Percentiles rank a stretch among this genome's conserved stretches.
Conservation (phyloP, 2,888 invertebrate species). For the Trichacis sp. region DNA sequence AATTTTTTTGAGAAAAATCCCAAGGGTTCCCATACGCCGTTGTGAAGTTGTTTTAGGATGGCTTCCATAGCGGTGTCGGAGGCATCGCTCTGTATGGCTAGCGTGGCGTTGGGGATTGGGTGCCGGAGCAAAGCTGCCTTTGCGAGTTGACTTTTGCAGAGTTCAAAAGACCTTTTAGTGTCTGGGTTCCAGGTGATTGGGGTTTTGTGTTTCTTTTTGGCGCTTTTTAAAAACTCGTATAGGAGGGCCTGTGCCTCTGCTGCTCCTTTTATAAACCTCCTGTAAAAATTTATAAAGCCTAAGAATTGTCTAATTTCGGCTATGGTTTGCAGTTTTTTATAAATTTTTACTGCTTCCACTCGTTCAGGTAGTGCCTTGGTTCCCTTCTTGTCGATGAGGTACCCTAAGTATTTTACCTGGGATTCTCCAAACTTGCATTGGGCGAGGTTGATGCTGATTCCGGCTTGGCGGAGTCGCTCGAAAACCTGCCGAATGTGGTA, state of each 20-base stretch:
- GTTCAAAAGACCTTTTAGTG: slow-evolving; percentile 22
- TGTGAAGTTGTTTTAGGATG: slow-evolving; percentile 43
- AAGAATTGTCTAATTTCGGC: slow-evolving; percentile 21
- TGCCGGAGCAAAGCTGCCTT: slow-evolving; percentile 24
- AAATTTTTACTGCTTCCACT: slow-evolving; percentile 26
- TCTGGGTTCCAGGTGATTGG: slow-evolving; percentile 30
- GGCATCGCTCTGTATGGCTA: slow-evolving; percentile 34
- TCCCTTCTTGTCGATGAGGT: slow-evolving; percentile 17
- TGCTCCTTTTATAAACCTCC: slow-evolving; percentile 11
- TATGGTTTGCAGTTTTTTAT: slow-evolving; percentile 14
- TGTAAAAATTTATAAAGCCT: slow-evolving; percentile 19
- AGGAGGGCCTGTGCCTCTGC: slow-evolving; percentile 23
- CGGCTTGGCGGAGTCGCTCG: slow-evolving; percentile 28
- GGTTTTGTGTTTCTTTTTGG: slow-evolving; percentile 30
- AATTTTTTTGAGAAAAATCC: slow-evolving; percentile 52
- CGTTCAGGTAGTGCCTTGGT: slow-evolving; percentile 24
- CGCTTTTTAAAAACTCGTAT: slow-evolving; percentile 3
- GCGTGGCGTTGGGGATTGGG: slow-evolving; percentile 13
- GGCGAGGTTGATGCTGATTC: slow-evolving; percentile 44
- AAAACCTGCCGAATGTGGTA: background rate
- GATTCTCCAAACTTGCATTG: slow-evolving; percentile 36
- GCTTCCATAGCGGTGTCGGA: slow-evolving; percentile 47
- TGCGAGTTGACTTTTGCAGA: slow-evolving; percentile 17
- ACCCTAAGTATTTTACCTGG: slow-evolving; percentile 25
- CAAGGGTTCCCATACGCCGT: slow-evolving; percentile 42